A percentile compares a stretch with the other conserved stretches of the same genome.
Conservation (phyloP, 2,888 invertebrate species). For the Amiota communis region DNA sequence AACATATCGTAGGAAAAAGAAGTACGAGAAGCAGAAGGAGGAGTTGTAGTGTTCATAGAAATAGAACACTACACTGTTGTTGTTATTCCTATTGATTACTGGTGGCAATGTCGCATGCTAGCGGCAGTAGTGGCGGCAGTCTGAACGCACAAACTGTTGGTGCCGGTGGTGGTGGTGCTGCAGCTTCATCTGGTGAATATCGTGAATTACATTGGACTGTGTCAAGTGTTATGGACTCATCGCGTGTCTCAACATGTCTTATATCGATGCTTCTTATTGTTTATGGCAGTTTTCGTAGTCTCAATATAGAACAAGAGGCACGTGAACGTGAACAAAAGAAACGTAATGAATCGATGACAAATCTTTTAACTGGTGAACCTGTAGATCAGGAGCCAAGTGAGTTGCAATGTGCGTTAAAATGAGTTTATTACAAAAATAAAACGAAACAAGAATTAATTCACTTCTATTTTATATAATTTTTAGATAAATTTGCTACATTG, state of each 20-base stretch:
- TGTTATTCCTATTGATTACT: too few species aligned
- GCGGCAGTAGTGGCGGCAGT: slow-evolving; percentile 58
- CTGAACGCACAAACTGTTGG: slow-evolving; percentile 59
- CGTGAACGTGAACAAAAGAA: slow-evolving; percentile 85
- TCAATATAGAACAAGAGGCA: slow-evolving; percentile 97
- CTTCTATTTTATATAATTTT: slow-evolving; percentile 28
- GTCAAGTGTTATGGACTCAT: slow-evolving; percentile 97
- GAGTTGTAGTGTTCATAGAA: too few species aligned
- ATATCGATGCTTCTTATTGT: slow-evolving; percentile 98
- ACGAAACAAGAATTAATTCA: background rate
- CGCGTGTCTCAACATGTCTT: slow-evolving; percentile 95
- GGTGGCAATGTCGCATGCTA: slow-evolving; percentile 69
- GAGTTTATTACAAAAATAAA: slow-evolving; percentile 28
- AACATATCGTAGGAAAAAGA: too few species aligned
- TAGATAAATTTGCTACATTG: slow-evolving; percentile 88
- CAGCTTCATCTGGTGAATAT: slow-evolving; percentile 66
- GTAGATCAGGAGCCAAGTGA: slow-evolving; percentile 74
- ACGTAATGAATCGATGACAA: slow-evolving; percentile 76
- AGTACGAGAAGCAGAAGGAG: too few species aligned
- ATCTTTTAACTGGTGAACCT: slow-evolving; percentile 72
- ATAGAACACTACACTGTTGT: too few species aligned
- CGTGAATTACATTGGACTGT: slow-evolving; percentile 85
- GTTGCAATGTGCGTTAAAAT: slow-evolving; percentile 44
- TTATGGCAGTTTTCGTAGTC: slow-evolving; percentile 96
- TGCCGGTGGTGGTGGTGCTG: slow-evolving; percentile 59